Evolutionary conservation across 2,113 vertebrate genomes (phyloP).

Genomic region (Brachyhypopomus gauderio): DNA sequence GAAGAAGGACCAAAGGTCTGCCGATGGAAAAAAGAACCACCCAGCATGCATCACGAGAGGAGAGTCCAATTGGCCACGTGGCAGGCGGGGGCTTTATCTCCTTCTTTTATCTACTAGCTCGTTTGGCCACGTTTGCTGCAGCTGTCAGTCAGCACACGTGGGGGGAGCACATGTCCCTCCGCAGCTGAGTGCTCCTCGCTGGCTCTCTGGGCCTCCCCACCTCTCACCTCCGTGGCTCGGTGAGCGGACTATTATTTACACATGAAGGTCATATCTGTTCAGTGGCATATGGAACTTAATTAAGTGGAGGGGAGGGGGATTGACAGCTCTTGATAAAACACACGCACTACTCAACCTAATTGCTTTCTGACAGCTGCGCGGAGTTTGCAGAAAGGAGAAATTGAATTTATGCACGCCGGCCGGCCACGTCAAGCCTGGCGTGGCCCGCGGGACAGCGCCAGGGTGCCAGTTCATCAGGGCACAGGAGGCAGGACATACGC

Average conservation of each 20-base stretch:
- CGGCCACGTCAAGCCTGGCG: conserved; percentile 51
- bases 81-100: background rate
- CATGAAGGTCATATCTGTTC: conserved; percentile 72
- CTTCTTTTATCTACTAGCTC: conserved; percentile 19
- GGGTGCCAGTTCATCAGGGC: conserved; percentile 44
- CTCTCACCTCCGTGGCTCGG: conserved; percentile 49
- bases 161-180: conserved; percentile 11
- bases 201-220: conserved; percentile 33
- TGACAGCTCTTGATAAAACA: conserved; percentile 75
- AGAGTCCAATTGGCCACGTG: background rate
- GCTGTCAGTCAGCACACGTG: conserved; percentile 25
- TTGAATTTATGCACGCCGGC: conserved; percentile 66
- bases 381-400: conserved; percentile 72
- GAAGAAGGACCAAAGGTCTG: background rate
- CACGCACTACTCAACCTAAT: conserved; percentile 73
- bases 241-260: conserved; percentile 67
- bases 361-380: conserved; percentile 76
- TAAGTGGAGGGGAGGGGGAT: conserved; percentile 64
- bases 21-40: background rate
- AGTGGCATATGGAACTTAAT: conserved; percentile 68
- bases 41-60: background rate
- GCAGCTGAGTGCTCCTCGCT: conserved; percentile 24
- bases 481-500: background rate
- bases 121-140: background rate
- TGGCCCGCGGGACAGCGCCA: conserved; percentile 19